phyloP scores from a whole-genome alignment of 2,888 invertebrate species.

The Cataglyphis livida region DNA sequence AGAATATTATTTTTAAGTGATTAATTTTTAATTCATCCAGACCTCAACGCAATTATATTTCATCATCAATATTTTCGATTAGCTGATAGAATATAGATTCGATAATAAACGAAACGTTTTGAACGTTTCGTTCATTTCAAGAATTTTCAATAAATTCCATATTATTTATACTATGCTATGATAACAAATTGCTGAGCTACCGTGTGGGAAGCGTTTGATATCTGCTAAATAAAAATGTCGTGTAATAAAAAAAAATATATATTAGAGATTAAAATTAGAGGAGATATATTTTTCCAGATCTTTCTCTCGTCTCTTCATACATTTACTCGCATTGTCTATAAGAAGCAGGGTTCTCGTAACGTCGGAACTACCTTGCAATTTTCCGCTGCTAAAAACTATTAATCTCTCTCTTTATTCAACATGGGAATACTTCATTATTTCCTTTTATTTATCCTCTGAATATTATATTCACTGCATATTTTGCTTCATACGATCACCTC shows the following conservation, averaged over 20 bases:
- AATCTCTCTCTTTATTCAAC: background rate
- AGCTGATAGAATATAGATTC: background rate
- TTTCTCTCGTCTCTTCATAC: background rate
- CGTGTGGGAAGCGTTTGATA: background rate
- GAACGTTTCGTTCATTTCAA: background rate
- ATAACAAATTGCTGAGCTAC: background rate
- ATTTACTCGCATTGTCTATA: background rate
- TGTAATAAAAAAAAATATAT: background rate
- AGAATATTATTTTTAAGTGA: background rate
- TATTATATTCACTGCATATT: slow-evolving; percentile 23
- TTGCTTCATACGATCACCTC: slow-evolving; percentile 18
- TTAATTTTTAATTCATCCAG: slow-evolving; percentile 13
- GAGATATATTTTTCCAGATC: background rate
- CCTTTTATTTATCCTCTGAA: slow-evolving; percentile 29
- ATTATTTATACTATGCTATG: slow-evolving; percentile 1
- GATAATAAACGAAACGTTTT: background rate
- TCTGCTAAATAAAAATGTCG: background rate
- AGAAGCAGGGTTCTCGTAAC: background rate
- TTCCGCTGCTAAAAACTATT: slow-evolving; percentile 15
- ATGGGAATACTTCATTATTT: slow-evolving; percentile 9
- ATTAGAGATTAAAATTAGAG: background rate
- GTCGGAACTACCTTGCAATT: background rate
- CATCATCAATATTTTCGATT: background rate
- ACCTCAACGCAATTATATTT: slow-evolving; percentile 20
- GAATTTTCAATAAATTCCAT: slow-evolving; percentile 13